Percentiles rank a stretch among this genome's conserved stretches.
Evolutionary conservation across 30 jellyfish, hydroid and myxozoan species (phyloP).

Genomic region (Cassiopea andromeda): DNA sequence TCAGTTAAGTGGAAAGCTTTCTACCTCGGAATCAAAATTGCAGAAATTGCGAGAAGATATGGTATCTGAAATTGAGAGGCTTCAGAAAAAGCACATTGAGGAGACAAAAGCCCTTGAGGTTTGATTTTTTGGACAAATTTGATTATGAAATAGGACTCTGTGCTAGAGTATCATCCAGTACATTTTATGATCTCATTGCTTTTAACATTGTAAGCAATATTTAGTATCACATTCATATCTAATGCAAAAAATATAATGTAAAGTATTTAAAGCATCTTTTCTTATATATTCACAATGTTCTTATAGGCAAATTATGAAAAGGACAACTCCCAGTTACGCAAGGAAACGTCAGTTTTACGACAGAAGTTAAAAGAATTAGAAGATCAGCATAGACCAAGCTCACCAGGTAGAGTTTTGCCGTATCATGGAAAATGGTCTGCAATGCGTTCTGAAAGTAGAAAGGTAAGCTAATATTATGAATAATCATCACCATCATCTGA

Average conservation of each 20-base stretch:
- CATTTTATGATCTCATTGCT: too few relatives aligned
- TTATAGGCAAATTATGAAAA: slow-evolving; percentile 47
- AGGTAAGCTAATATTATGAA: too few relatives aligned
- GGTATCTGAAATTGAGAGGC: slow-evolving; percentile 64
- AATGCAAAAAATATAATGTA: too few relatives aligned
- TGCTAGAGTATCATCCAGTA: too few relatives aligned
- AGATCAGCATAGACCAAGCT: slow-evolving; percentile 61
- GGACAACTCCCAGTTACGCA: slow-evolving; percentile 28
- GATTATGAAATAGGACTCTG: too few relatives aligned
- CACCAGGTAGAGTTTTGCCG: slow-evolving; percentile 57
- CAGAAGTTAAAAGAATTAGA: slow-evolving; percentile 34
- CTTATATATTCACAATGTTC: neutral
- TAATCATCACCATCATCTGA: neutral
- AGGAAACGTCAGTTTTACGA: slow-evolving; percentile 10
- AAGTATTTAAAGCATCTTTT: neutral
- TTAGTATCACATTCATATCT: too few relatives aligned
- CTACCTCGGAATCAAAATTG: slow-evolving; percentile 63
- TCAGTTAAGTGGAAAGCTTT: slow-evolving; percentile 69
- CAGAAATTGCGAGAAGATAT: slow-evolving; percentile 67
- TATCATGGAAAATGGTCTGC: slow-evolving; percentile 82
- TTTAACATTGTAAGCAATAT: too few relatives aligned
- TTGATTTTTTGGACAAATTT: neutral
- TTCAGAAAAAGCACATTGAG: slow-evolving; percentile 72
- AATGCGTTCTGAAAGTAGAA: slow-evolving; percentile 74
- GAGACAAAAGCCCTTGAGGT: slow-evolving; percentile 62